Conservation (phyloP, 1,140 invertebrate species). For the Caenorhabditis latens region DNA sequence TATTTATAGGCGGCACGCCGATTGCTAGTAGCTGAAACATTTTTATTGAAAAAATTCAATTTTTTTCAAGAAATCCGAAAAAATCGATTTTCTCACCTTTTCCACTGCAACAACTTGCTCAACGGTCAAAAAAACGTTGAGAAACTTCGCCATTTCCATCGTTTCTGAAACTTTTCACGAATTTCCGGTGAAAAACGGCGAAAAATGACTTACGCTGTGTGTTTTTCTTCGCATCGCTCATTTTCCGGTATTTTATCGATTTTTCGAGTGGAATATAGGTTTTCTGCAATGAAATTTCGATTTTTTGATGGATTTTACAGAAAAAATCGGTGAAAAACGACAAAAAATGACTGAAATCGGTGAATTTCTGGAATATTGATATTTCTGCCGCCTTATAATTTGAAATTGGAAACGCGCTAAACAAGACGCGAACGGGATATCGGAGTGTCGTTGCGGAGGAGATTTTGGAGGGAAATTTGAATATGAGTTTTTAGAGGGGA, state of each 20-base stretch:
- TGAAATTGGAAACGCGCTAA: background rate
- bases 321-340: background rate
- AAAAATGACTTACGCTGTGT: conserved; percentile 5
- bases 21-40: background rate
- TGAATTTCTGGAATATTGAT: background rate
- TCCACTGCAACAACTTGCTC: conserved; percentile 21
- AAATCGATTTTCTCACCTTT: background rate
- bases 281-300: background rate
- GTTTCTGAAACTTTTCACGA: background rate
- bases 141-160: conserved; percentile 33
- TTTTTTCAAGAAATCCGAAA: background rate
- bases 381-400: background rate
- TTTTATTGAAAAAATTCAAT: background rate
- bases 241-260: background rate
- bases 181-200: background rate
- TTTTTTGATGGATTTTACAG: background rate
- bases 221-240: conserved; percentile 37
- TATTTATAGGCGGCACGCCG: background rate
- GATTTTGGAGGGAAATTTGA: background rate
- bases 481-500: too few relatives aligned
- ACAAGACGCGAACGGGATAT: background rate
- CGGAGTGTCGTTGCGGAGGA: conserved; percentile 12
- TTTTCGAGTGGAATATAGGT: too few relatives aligned
- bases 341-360: background rate
- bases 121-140: conserved; percentile 23